These are phyloP conservation scores for Idaea straminata DNA, from an alignment of 2,888 invertebrate genomes.

Conservation along the genomic window DNA sequence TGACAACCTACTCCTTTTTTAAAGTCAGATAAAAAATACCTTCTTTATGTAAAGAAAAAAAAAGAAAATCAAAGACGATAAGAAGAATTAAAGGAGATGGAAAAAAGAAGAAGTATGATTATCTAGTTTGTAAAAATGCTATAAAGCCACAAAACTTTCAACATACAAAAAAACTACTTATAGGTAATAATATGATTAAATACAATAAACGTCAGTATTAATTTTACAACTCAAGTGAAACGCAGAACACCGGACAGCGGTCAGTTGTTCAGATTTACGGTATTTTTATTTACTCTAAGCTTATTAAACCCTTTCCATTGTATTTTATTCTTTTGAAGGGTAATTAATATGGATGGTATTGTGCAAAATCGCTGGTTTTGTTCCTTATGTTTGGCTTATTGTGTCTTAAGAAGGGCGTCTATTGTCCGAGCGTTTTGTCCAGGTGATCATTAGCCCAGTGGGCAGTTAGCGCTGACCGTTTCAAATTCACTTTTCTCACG, in stretches of 20 bases:
- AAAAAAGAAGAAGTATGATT: slow-evolving; percentile 10
- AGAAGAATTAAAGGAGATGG: too few species aligned
- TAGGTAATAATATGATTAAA: slow-evolving; percentile 14
- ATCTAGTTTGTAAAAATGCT: slow-evolving; percentile 11
- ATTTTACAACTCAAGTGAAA: slow-evolving; percentile 46
- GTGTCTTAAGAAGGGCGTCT: slow-evolving; percentile 42
- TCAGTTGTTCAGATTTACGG: slow-evolving; percentile 58
- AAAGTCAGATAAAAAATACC: too few species aligned
- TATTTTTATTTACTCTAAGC: slow-evolving; percentile 74
- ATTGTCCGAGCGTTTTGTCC: slow-evolving; percentile 61
- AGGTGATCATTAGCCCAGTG: slow-evolving; percentile 72
- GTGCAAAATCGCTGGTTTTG: slow-evolving; percentile 68
- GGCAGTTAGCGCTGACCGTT: slow-evolving; percentile 71
- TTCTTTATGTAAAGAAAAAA: too few species aligned
- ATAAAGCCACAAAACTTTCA: neutral
- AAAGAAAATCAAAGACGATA: too few species aligned
- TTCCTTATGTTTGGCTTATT: slow-evolving; percentile 60
- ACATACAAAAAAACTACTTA: neutral
- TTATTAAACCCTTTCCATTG: slow-evolving; percentile 75
- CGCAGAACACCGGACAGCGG: slow-evolving; percentile 50
- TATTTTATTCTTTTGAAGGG: slow-evolving; percentile 60
- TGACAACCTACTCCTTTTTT: too few species aligned
- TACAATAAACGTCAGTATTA: slow-evolving; percentile 62
- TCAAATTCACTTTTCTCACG: slow-evolving; percentile 60
- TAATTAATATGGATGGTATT: slow-evolving; percentile 75